Base-by-base conservation (phyloP, 1,140 invertebrate genomes). In the Matsumurasca onukii region DNA sequence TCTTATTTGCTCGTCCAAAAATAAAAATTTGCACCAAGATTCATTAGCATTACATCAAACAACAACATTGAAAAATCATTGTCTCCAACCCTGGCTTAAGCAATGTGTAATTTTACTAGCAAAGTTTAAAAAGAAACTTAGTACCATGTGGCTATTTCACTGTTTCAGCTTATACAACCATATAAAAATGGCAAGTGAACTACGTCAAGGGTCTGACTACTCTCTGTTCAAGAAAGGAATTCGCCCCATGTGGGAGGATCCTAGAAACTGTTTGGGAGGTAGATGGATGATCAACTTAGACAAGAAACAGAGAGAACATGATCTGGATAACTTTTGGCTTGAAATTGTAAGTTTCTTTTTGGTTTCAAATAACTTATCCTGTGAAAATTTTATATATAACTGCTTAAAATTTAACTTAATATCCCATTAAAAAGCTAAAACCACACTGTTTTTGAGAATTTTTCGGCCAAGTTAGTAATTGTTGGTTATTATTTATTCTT, bases 221-320 rank as follows among this genome's bases (percentile, higher is more conserved):
- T 97, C 94, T 20, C 85, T 99, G 67, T 99, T 99, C 80, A 98
- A 98, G 83, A 88, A 94, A 79, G 95, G 94, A 15, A 94, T 98
- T 73, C 89, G 91, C 72, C 97, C 97, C 1, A 98, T 98, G 96
- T 99, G 97, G 97, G 98, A 99, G 83, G 97, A 99, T 82, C 86
- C 87, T 66, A 86, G 88, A 25, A 95, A 94, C 77, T 93, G 93
- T 77, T 86, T 88, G 78, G 97, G 97, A 39, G 97, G 97, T 49
- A 85, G 96, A 73, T 99, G 98, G 97, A 82, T 99, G 5, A 91
- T 99, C 72, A 94, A 87, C 78, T 85, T 97, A 65, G 91, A 94
- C 52, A 93, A 89, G 78, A 90, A 90, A 75, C 90, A 94, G 77
- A 86, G 94, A 76, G 80, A 79, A 63, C 85, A 85, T 71, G 91